Evolutionary conservation across 2,113 vertebrate genomes (phyloP).

Genomic region (Psittacula cyanocephala): DNA sequence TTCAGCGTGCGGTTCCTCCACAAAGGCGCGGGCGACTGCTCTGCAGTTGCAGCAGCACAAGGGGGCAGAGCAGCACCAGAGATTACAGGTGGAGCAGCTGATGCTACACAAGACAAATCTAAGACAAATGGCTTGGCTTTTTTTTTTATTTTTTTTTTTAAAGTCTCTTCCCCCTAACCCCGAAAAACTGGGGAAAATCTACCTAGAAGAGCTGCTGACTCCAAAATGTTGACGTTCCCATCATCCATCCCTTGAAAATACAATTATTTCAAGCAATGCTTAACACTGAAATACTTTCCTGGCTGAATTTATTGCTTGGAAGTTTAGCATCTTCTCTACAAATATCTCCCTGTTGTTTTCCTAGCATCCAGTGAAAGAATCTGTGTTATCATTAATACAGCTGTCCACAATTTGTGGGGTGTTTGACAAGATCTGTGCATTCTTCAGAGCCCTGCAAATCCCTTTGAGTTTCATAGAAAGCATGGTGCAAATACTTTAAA

Average conservation of each 20-base stretch:
- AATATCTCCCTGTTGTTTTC: neutral
- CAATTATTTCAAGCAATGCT: neutral
- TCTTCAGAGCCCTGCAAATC: neutral
- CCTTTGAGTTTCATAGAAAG: neutral
- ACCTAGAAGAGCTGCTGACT: neutral
- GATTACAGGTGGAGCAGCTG: conserved; percentile 72
- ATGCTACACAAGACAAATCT: neutral
- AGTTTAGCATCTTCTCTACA: neutral
- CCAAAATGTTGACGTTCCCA: fast-evolving
- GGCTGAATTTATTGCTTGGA: neutral
- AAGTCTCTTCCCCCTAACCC: neutral
- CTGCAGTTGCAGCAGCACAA: conserved; percentile 77
- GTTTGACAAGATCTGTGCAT: neutral
- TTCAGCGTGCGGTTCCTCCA: conserved; percentile 30
- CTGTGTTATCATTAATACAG: neutral
- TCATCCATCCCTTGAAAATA: fast-evolving
- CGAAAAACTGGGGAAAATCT: neutral
- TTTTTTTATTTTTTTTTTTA: neutral
- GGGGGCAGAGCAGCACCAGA: conserved; percentile 88
- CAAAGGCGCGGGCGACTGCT: conserved; percentile 56
- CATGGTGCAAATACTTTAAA: neutral
- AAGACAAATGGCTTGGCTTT: neutral
- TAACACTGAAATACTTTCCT: neutral
- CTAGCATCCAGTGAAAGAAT: neutral
- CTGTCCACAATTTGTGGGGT: neutral